phyloP scores from a whole-genome alignment of 2,888 invertebrate species.

The Drosophila fulvimacula region DNA sequence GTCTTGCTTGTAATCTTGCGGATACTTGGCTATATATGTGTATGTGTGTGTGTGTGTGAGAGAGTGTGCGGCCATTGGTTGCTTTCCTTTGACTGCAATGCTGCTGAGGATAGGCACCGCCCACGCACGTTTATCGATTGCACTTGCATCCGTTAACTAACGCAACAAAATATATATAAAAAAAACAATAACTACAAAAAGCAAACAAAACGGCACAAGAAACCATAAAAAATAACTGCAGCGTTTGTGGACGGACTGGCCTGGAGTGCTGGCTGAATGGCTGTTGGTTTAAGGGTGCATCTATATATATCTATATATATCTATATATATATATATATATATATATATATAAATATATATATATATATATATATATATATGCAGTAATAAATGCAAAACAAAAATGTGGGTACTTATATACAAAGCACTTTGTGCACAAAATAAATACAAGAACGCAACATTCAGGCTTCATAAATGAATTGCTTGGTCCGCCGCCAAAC shows the following conservation, averaged over 20 bases:
- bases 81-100: slow-evolving; percentile 56
- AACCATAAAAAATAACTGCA: slow-evolving; percentile 46
- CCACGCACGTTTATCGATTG: slow-evolving; percentile 71
- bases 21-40: slow-evolving; percentile 18
- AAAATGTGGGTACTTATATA: slow-evolving; percentile 41
- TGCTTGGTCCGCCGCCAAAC: slow-evolving; percentile 22
- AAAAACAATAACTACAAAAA: slow-evolving; percentile 20
- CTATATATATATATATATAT: slow-evolving; percentile 2
- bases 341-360: slow-evolving; percentile 5
- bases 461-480: slow-evolving; percentile 69
- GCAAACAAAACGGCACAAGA: slow-evolving; percentile 41
- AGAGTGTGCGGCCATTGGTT: slow-evolving; percentile 23
- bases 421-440: slow-evolving; percentile 53
- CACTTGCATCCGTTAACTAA: slow-evolving; percentile 41
- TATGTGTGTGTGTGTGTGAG: slow-evolving; percentile 13
- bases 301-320: slow-evolving; percentile 7
- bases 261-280: not conserved
- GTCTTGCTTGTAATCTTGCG: slow-evolving; percentile 52
- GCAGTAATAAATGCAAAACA: slow-evolving; percentile 70
- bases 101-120: slow-evolving; percentile 67
- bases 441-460: slow-evolving; percentile 59
- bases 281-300: slow-evolving; percentile 2
- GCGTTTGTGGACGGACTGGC: slow-evolving; percentile 5
- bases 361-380: slow-evolving; percentile 39
- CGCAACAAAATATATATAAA: slow-evolving; percentile 17